Conservation (phyloP, 2,888 invertebrate species). For the Sphinx pinastri region DNA sequence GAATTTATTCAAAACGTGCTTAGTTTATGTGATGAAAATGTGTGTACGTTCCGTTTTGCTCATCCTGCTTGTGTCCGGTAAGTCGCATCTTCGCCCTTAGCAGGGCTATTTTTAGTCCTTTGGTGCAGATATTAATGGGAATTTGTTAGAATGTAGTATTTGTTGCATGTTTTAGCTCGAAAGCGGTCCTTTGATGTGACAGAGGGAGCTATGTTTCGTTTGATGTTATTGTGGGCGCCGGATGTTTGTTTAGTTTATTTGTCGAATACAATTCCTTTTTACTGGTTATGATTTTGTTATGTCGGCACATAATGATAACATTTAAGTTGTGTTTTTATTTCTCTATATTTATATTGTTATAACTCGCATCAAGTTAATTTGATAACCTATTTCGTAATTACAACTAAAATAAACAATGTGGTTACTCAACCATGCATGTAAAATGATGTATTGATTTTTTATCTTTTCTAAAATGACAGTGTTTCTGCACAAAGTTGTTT, state of each 20-base stretch:
- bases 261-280: slow-evolving; percentile 26
- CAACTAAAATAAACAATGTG: neutral
- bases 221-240: slow-evolving; percentile 49
- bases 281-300: slow-evolving; percentile 12
- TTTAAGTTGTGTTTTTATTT: neutral
- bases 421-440: neutral
- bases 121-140: slow-evolving; percentile 69
- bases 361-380: neutral
- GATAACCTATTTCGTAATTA: neutral
- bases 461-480: neutral
- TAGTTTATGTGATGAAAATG: slow-evolving; percentile 62
- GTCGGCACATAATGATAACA: neutral
- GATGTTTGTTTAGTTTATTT: slow-evolving; percentile 37
- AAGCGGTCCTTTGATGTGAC: slow-evolving; percentile 49
- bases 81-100: slow-evolving; percentile 71
- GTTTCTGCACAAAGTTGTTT: neutral
- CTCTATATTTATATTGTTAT: neutral
- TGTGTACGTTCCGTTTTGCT: slow-evolving; percentile 66
- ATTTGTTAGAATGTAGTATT: slow-evolving; percentile 58
- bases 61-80: slow-evolving; percentile 69
- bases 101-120: slow-evolving; percentile 71
- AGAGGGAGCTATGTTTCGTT: slow-evolving; percentile 36
- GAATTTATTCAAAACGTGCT: slow-evolving; percentile 36
- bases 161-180: slow-evolving; percentile 47
- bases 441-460: neutral